Evolutionary conservation across 2,888 invertebrate species (phyloP), one percentile per base, ranked within the genome.

Genomic region (Ischnura elegans): DNA sequence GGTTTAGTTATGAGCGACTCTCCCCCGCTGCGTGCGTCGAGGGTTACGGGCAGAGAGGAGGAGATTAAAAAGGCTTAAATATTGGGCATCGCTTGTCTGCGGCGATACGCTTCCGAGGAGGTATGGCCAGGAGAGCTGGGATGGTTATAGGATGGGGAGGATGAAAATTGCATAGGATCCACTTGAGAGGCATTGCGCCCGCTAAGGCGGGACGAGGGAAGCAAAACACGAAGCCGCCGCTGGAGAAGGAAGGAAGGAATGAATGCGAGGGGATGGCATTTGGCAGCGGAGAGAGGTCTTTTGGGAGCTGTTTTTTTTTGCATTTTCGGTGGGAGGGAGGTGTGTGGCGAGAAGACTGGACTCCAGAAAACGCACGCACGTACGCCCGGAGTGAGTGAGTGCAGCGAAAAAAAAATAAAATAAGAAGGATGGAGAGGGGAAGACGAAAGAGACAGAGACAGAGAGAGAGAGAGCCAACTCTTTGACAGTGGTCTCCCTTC

Each of bases 1-100:
- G 76, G 36, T 76, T n/a, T 36, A 76, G n/a, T 76, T 76, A 76
- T 76, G 29, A 76, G 13, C 13, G 36, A 36, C 29, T 13, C 76
- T 13, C 36, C 13, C 29, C n/a, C n/a, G n/a, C n/a, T n/a, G n/a
- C n/a, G n/a, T 36, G 76, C 76, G 5, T 76, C 76, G 36, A 76
- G 36, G n/a, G 61, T 61, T 61, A 25, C n/a, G 19, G 61, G 61
- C 6, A 76, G 1, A 10, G 76, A 21, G 76, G 76, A 16, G 66
- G 76, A 76, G 76, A 76, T 76, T 76, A 76, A 76, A 76, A 36
- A 76, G 36, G 36, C 76, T 36, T 76, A 36, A 76, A 76, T 76
- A 76, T 76, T 76, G 13, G 36, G 36, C 76, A 76, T 76, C 76
- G 76, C 36, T 36, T 76, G 36, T 76, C 76, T 76, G 29, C 10